These are phyloP conservation scores for Geophilus truncorum DNA, from an alignment of 2,888 invertebrate species.

Conservation along the genomic window DNA sequence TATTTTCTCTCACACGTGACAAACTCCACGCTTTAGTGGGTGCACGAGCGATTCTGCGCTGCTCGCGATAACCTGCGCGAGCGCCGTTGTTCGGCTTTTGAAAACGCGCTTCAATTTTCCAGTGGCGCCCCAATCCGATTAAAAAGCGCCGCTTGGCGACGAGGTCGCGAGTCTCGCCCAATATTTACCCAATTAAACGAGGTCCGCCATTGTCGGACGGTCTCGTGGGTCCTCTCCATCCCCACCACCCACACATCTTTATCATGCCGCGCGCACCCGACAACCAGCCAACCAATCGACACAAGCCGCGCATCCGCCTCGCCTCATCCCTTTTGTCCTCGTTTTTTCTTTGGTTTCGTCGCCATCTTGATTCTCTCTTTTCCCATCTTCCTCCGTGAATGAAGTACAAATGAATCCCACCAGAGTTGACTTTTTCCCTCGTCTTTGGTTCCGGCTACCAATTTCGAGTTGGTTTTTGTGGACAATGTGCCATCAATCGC, in stretches of 20 bases:
- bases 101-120: slow-evolving; percentile 32
- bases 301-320: not conserved
- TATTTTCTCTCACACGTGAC: not conserved
- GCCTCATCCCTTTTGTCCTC: not conserved
- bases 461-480: not conserved
- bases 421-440: not conserved
- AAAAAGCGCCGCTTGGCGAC: slow-evolving; percentile 9
- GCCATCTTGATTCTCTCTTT: not conserved
- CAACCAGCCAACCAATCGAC: not conserved
- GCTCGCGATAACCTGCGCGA: slow-evolving; percentile 31
- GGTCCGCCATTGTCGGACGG: slow-evolving; percentile 15
- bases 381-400: not conserved
- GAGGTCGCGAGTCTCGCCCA: slow-evolving; percentile 30
- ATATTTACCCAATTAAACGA: slow-evolving; percentile 35
- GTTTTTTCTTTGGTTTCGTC: not conserved
- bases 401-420: slow-evolving; percentile 13
- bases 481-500: not conserved
- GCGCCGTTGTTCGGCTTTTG: slow-evolving; percentile 29
- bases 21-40: not conserved
- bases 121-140: slow-evolving; percentile 23
- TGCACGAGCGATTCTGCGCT: slow-evolving; percentile 27
- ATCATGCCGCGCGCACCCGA: slow-evolving; percentile 2
- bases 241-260: not conserved
- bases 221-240: slow-evolving; percentile 3
- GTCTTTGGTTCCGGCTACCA: not conserved